Evolutionary conservation across 2,797 vertebrate species (phyloP), one percentile per base, ranked within the genome.

Genomic region (Agapornis canus): DNA sequence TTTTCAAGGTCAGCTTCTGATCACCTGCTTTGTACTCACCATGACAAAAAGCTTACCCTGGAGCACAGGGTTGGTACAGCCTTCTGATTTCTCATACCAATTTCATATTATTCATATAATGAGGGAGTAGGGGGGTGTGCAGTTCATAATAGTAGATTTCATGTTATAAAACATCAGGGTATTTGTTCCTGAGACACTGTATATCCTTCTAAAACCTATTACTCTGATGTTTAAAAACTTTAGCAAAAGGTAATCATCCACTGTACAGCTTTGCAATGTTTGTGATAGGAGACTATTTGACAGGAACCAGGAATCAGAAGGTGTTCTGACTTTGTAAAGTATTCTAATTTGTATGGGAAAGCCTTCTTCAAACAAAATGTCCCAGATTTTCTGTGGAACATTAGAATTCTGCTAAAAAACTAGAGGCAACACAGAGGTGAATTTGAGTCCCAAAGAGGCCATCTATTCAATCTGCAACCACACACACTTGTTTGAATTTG

Each of bases 31-130:
- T 5, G 2, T 59, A 22, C 10, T 69, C 35, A 73, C 31, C 4
- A 13, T 27, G 10, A 40, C 5, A 63, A 82, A 77, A 1, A 7
- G 17, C n/a, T n/a, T n/a, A n/a, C n/a, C n/a, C n/a, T n/a, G 22
- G 17, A 52, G 9, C 15, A 45, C 0, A 0, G 12, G 16, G 1
- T 2, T 68, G 14, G 9, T 27, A 52, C 8, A 9, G 5, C 3
- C 20, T 71, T 66, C 21, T 37, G 25, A 4, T 35, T 88, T 64
- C 52, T 57, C 16, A 19, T 25, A 5, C 7, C 10, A 68, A 4
- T 71, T 77, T 94, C 60, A 6, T 37, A 6, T 14, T 22, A 31
- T 29, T 39, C 12, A 22, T 29, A n/a, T 14, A 14, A 43, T 6
- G 35, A 35, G 35, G 35, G 35, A 9, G 35, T 9, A 42, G n/a